Conservation (phyloP, 2,888 invertebrate genomes). For the Caradrina kadenii region DNA sequence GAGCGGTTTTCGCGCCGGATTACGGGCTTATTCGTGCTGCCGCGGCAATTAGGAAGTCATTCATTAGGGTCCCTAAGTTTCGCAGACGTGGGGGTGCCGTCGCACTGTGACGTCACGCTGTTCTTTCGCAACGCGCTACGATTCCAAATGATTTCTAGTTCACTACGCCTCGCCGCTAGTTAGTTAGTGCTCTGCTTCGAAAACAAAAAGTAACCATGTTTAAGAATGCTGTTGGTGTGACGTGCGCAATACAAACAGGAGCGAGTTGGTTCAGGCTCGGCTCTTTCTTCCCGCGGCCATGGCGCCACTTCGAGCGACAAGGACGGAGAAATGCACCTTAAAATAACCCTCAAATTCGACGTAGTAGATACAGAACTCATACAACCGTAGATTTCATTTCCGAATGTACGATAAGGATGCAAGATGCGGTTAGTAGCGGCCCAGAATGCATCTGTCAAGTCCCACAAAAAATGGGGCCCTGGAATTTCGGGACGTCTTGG, state of each 20-base stretch:
- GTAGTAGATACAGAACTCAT: conserved; percentile 77
- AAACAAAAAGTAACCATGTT: conserved; percentile 83
- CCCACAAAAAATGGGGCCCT: conserved; percentile 85
- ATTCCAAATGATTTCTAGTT: conserved; percentile 73
- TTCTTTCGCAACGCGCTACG: conserved; percentile 78
- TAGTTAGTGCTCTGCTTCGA: conserved; percentile 67
- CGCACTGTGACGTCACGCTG: conserved; percentile 82
- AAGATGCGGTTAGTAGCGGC: conserved; percentile 89
- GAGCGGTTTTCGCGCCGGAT: conserved; percentile 83
- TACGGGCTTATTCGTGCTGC: conserved; percentile 87
- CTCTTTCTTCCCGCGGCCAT: conserved; percentile 74
- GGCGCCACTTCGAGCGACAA: conserved; percentile 87
- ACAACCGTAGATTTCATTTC: conserved; percentile 83
- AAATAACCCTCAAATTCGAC: conserved; percentile 87
- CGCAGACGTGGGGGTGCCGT: conserved; percentile 90
- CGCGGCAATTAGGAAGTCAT: conserved; percentile 90
- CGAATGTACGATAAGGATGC: conserved; percentile 86
- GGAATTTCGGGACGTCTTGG: conserved; percentile 89
- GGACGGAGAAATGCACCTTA: conserved; percentile 84
- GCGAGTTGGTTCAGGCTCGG: conserved; percentile 77
- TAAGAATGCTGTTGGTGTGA: conserved; percentile 80
- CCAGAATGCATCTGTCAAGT: conserved; percentile 90
- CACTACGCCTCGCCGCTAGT: conserved; percentile 69
- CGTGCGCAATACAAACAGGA: conserved; percentile 84
- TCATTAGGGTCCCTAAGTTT: conserved; percentile 91